These are phyloP conservation scores for Drosophila acutilabella DNA, from an alignment of 2,888 invertebrate genomes.

Conservation along the genomic window DNA sequence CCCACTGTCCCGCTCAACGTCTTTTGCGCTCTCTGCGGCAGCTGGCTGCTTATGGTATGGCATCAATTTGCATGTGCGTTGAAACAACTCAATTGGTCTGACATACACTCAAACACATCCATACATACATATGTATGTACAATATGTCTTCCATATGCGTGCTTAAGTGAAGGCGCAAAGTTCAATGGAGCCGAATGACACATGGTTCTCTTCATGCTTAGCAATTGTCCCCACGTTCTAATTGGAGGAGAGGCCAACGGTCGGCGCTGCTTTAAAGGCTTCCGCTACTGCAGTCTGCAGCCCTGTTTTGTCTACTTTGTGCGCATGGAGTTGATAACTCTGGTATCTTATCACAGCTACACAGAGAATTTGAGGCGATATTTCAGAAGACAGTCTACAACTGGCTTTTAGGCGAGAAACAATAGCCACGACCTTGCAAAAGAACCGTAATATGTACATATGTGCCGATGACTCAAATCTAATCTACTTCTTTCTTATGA, in stretches of 20 bases:
- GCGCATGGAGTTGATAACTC: not conserved
- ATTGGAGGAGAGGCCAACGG: slow-evolving; percentile 50
- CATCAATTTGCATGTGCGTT: slow-evolving; percentile 57
- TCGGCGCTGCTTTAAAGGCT: slow-evolving; percentile 38
- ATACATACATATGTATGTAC: not conserved
- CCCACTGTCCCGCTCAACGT: slow-evolving; percentile 4
- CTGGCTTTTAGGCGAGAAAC: slow-evolving; percentile 27
- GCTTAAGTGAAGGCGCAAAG: slow-evolving; percentile 50
- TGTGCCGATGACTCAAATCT: slow-evolving; percentile 60
- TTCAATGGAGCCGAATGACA: slow-evolving; percentile 76
- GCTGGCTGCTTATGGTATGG: slow-evolving; percentile 12
- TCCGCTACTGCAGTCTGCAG: slow-evolving; percentile 13
- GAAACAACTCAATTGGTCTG: slow-evolving; percentile 56
- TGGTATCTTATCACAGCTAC: slow-evolving; percentile 56
- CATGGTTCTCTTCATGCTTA: slow-evolving; percentile 51
- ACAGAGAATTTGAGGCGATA: slow-evolving; percentile 4
- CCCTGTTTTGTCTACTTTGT: not conserved
- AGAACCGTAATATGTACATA: slow-evolving; percentile 23
- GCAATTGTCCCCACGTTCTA: slow-evolving; percentile 51
- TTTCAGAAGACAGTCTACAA: slow-evolving; percentile 22
- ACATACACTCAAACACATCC: not conserved
- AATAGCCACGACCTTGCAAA: slow-evolving; percentile 57
- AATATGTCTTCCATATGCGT: slow-evolving; percentile 3
- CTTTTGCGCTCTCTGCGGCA: slow-evolving; percentile 6
- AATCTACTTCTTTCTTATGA: slow-evolving; percentile 54